Conservation (phyloP, 2,113 vertebrate species). For the Acanthisitta chloris region DNA sequence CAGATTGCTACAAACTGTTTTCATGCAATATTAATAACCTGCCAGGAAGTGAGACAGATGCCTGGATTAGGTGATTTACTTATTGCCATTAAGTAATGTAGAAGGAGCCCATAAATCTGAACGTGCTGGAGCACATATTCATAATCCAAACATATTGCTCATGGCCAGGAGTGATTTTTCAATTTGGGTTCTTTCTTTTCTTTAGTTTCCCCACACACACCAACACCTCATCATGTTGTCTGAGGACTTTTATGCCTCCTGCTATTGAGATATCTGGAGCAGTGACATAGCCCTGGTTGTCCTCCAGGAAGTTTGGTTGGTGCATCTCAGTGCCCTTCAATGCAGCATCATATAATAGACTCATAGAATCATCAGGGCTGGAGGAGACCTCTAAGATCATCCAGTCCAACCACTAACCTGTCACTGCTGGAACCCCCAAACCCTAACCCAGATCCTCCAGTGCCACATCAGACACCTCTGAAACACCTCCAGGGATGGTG, state of each 20-base stretch:
- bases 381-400: too few relatives aligned
- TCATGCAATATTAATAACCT: background rate
- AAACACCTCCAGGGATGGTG: too few relatives aligned
- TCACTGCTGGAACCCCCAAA: too few relatives aligned
- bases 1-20: background rate
- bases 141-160: background rate
- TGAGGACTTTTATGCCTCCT: background rate
- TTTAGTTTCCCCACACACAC: too few relatives aligned
- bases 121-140: background rate
- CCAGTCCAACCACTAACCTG: too few relatives aligned
- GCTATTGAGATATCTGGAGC: background rate
- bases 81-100: background rate
- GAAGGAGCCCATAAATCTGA: background rate
- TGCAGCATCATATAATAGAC: too few relatives aligned
- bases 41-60: background rate
- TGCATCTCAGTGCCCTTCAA: background rate
- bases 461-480: too few relatives aligned
- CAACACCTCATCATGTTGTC: too few relatives aligned
- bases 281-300: background rate
- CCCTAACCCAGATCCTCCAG: too few relatives aligned
- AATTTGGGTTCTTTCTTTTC: background rate
- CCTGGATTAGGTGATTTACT: background rate
- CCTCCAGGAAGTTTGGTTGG: background rate
- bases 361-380: too few relatives aligned
- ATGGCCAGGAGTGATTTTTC: background rate